Base-by-base conservation (phyloP, 2,113 vertebrate genomes). In the Ammospiza caudacuta region DNA sequence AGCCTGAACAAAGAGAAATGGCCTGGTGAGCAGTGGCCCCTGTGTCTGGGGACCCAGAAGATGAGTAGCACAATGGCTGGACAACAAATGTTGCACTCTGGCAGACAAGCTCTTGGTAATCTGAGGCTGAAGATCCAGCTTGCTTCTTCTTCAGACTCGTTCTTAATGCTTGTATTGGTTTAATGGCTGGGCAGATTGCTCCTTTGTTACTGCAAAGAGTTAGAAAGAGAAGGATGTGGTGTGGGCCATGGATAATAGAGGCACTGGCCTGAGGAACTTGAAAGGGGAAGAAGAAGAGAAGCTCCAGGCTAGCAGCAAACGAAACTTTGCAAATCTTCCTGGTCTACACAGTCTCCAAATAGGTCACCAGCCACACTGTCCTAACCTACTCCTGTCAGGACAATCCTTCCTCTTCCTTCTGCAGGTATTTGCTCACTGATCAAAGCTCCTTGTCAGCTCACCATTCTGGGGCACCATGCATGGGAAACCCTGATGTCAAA, bases 401-500 rank as follows among this genome's bases (percentile, higher is more conserved):
- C 44, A 52, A 41, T 29, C 22, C 31, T 67, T 63, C 66, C 27
- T 87, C 29, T 54, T 73, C 62, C 74, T 66, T 31, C 67, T 58
- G 54, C 58, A 64, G 28, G 44, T 70, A 73, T 87, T 35, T 82
- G n/a, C n/a, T 35, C 41, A 46, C 64, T 29, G 35, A 64, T 28
- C 41, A 75, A 74, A 52, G 49, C 20, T 18, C 79, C 44, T 44
- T 2, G 62, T 51, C 70, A 90, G 63, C 63, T 88, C 67, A 46
- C 17, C 2, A 1, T 64, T 83, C 66, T 24, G 58, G 87, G 75
- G 66, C 22, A 68, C 9, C 23, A 55, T 18, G 33, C 29, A 6
- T 1, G 21, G 68, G 47, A 78, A 78, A 27, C 3, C 7, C 29
- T 28, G 58, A n/a, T 0, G 0, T 22, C 1, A 0, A 89, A 80